Percentiles rank a stretch among this genome's conserved stretches.
phyloP scores from a whole-genome alignment of 2,113 vertebrate genomes.

The Ploceus nigricollis region DNA sequence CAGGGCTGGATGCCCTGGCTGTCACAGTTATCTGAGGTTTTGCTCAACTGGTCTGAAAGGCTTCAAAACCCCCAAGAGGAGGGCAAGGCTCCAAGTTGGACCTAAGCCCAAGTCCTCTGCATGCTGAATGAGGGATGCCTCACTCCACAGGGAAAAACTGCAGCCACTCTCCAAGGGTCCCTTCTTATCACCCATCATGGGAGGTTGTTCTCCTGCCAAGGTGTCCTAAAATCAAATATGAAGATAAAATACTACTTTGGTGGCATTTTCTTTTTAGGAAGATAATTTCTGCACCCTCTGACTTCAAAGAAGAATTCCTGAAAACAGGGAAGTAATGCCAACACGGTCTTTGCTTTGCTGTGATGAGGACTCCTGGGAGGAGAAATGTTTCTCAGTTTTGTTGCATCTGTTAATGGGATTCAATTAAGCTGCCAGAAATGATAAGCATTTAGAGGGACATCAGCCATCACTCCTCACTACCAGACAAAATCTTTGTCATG shows the following conservation, averaged over 20 bases:
- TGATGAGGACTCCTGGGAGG: not conserved
- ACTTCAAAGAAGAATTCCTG: not conserved
- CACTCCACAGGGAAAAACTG: not conserved
- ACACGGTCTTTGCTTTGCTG: not conserved
- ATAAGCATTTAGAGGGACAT: constrained; percentile 28
- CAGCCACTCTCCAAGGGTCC: not conserved
- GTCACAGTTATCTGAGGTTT: not conserved
- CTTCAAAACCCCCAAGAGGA: not conserved
- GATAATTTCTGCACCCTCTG: not conserved
- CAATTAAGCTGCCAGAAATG: constrained; percentile 33
- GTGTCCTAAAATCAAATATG: not conserved
- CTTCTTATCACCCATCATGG: not conserved
- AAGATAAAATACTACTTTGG: not conserved
- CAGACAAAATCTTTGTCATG: constrained; percentile 41
- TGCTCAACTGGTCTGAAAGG: not conserved
- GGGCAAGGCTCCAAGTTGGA: not conserved
- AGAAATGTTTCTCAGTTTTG: not conserved
- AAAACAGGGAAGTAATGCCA: not conserved
- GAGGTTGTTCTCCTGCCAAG: not conserved
- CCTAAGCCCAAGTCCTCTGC: not conserved
- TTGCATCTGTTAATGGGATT: constrained; percentile 29
- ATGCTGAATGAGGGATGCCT: not conserved
- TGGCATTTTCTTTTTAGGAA: not conserved
- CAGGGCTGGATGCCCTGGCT: not conserved
- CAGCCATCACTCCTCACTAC: constrained; percentile 44